Evolutionary conservation across 2,888 invertebrate genomes (phyloP).

Genomic region (Epsilonema sp.): DNA sequence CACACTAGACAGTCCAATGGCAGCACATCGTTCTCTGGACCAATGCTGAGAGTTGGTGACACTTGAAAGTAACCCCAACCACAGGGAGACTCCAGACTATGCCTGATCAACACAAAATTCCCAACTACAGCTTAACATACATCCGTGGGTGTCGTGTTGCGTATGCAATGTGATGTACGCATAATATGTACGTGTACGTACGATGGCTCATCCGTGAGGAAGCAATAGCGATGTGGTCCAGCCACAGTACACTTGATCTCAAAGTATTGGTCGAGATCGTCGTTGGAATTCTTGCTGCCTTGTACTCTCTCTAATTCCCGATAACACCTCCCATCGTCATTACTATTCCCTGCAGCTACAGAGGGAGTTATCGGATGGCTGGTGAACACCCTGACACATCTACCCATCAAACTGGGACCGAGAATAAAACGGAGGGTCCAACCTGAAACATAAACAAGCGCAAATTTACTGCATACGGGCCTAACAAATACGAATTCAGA

Average conservation of each 20-base stretch:
- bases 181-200: too few relatives aligned
- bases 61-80: slow-evolving; percentile 81
- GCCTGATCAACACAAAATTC: too few relatives aligned
- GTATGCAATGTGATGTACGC: too few relatives aligned
- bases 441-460: slow-evolving; percentile 37
- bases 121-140: too few relatives aligned
- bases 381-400: slow-evolving; percentile 51
- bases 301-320: slow-evolving; percentile 50
- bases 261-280: slow-evolving; percentile 30
- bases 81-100: slow-evolving; percentile 2
- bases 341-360: slow-evolving; percentile 30
- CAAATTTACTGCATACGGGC: too few relatives aligned
- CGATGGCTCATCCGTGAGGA: slow-evolving; percentile 29
- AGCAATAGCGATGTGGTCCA: slow-evolving; percentile 33
- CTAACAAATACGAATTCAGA: too few relatives aligned
- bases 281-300: slow-evolving; percentile 32
- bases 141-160: too few relatives aligned
- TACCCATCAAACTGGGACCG: slow-evolving; percentile 56
- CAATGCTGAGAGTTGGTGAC: slow-evolving; percentile 55
- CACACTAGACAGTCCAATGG: slow-evolving; percentile 71
- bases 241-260: slow-evolving; percentile 24
- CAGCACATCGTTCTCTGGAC: slow-evolving; percentile 39
- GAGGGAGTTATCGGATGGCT: slow-evolving; percentile 48
- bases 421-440: slow-evolving; percentile 51
- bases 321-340: slow-evolving; percentile 52